A percentile compares a stretch with the other conserved stretches of the same genome.
These are phyloP conservation scores for Mesochorus sp. DNA, from an alignment of 2,888 invertebrate species.

Conservation along the genomic window DNA sequence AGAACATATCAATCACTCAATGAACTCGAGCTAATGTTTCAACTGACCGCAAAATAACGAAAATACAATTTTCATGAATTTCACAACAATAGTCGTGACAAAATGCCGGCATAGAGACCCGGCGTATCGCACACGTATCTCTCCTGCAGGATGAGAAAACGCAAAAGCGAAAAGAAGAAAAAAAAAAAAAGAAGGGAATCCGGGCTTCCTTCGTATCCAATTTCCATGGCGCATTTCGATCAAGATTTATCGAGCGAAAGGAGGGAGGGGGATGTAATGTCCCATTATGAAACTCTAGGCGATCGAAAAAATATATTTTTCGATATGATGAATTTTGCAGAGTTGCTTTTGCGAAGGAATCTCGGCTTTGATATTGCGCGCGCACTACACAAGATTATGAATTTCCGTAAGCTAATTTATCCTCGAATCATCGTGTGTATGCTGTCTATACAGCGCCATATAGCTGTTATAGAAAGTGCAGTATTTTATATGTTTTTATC, in stretches of 20 bases:
- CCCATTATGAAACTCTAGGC: constrained; percentile 18
- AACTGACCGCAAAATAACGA: neutral
- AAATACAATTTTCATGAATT: constrained; percentile 2
- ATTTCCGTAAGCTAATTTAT: constrained; percentile 41
- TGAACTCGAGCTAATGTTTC: neutral
- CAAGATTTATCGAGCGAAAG: too few species aligned
- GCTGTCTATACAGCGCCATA: too few species aligned
- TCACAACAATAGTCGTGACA: constrained; percentile 8
- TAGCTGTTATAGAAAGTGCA: constrained; percentile 50
- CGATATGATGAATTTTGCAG: constrained; percentile 35
- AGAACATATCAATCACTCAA: neutral
- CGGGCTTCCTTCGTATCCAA: neutral
- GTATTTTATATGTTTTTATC: neutral
- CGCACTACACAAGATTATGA: constrained; percentile 12
- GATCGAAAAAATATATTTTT: constrained; percentile 16
- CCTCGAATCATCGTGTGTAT: constrained; percentile 6
- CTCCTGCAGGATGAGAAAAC: too few species aligned
- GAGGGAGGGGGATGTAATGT: too few species aligned
- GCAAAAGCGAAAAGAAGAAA: too few species aligned
- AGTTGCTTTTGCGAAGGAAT: constrained; percentile 9
- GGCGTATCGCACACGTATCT: too few species aligned
- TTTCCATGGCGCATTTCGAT: neutral
- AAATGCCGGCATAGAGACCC: too few species aligned
- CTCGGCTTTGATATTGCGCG: constrained; percentile 6
- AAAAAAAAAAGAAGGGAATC: too few species aligned